A percentile compares a stretch with the other conserved stretches of the same genome.
These are phyloP conservation scores for Malurus elegans DNA, from an alignment of 2,113 vertebrate genomes.

Conservation along the genomic window DNA sequence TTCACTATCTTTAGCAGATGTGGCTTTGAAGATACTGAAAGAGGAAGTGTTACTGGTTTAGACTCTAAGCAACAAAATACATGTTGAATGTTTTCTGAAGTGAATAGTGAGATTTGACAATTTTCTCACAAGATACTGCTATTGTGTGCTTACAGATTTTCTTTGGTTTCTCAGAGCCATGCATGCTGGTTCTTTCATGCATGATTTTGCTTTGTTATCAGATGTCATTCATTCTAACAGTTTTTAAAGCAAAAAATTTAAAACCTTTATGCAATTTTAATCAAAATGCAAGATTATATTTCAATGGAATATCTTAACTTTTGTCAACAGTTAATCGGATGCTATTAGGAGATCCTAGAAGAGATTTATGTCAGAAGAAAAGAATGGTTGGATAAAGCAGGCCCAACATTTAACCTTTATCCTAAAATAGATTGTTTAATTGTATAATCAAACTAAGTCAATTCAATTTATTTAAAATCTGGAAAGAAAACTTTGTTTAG, in stretches of 20 bases:
- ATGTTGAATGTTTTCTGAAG: neutral
- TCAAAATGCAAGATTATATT: neutral
- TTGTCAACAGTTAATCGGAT: constrained; percentile 7
- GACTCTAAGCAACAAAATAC: neutral
- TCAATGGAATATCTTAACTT: neutral
- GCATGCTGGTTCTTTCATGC: neutral
- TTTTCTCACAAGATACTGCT: neutral
- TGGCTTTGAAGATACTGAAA: constrained; percentile 30
- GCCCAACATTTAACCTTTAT: neutral
- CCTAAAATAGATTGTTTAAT: neutral
- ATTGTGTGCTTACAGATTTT: neutral
- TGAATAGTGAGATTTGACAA: neutral
- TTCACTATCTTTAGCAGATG: constrained; percentile 1
- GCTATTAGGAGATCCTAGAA: neutral
- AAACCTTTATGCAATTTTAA: constrained; percentile 20
- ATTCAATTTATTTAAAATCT: neutral
- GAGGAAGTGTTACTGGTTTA: constrained; percentile 1
- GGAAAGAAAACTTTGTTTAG: neutral
- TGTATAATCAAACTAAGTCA: neutral
- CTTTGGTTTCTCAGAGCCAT: neutral
- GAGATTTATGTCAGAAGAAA: constrained; percentile 13
- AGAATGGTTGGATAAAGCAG: neutral
- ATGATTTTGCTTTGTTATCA: neutral
- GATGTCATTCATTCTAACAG: neutral
- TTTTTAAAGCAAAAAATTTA: neutral